These are phyloP conservation scores for Dilophus febrilis DNA, from an alignment of 2,888 invertebrate genomes.

Conservation along the genomic window DNA sequence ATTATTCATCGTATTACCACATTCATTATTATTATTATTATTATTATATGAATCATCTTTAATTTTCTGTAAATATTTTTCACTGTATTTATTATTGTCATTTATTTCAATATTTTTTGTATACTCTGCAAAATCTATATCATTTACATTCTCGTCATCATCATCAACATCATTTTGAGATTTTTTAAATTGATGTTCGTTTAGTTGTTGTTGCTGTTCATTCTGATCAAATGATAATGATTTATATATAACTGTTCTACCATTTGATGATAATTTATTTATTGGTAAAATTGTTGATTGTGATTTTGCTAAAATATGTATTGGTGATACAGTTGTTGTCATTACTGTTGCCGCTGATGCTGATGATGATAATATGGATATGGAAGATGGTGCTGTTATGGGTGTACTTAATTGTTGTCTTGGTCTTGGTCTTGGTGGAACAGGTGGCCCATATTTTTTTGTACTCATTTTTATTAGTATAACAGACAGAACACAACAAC, in stretches of 20 bases:
- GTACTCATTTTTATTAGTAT: conserved; percentile 16
- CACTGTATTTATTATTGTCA: too few species aligned
- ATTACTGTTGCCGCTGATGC: conserved; percentile 8
- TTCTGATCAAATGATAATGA: conserved; percentile 23
- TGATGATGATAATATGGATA: conserved; percentile 1
- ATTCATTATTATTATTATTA: too few species aligned
- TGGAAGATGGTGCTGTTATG: conserved; percentile 1
- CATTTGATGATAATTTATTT: conserved; percentile 9
- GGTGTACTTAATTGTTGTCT: conserved; percentile 6
- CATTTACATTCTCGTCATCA: background rate
- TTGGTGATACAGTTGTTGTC: conserved; percentile 3
- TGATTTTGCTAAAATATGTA: conserved; percentile 1
- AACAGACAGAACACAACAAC: too few species aligned
- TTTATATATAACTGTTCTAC: conserved; percentile 30
- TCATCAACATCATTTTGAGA: too few species aligned
- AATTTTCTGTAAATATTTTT: too few species aligned
- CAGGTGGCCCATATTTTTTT: conserved; percentile 51
- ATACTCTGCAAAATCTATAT: too few species aligned
- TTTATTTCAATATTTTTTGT: too few species aligned
- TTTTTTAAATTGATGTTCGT: too few species aligned
- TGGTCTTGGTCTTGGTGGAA: conserved; percentile 53
- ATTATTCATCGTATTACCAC: too few species aligned
- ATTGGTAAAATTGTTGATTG: background rate
- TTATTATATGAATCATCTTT: conserved; percentile 4
- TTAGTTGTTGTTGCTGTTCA: conserved; percentile 19